Conservation (phyloP, 2,797 vertebrate species). For the Pristis pectinata region DNA sequence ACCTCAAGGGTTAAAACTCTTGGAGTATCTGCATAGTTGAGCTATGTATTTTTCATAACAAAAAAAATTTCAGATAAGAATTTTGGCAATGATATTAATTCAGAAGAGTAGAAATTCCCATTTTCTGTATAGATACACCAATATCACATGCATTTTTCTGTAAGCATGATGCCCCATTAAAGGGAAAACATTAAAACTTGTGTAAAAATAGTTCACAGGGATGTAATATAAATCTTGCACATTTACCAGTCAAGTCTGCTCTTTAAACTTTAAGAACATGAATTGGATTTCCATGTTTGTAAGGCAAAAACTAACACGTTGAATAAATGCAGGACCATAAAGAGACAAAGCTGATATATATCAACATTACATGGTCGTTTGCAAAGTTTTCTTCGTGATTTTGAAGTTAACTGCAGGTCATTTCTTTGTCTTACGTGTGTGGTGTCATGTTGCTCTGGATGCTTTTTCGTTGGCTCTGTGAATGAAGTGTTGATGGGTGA, state of each 20-base stretch:
- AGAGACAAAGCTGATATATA: neutral
- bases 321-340: neutral
- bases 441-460: neutral
- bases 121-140: neutral
- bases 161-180: neutral
- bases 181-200: neutral
- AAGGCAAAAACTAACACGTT: neutral
- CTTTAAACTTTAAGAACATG: neutral
- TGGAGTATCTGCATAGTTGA: too few relatives aligned
- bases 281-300: neutral
- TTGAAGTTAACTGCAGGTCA: neutral
- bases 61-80: too few relatives aligned
- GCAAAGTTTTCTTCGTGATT: conserved; percentile 3
- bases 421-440: neutral
- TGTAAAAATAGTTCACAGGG: neutral
- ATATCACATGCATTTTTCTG: neutral
- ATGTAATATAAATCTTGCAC: neutral
- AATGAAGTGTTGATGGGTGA: neutral
- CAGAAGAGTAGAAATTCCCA: too few relatives aligned
- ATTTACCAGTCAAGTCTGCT: neutral
- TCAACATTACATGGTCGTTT: neutral
- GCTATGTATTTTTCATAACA: too few relatives aligned
- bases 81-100: too few relatives aligned
- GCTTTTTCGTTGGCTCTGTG: neutral
- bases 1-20: too few relatives aligned